Evolutionary conservation across 2,888 invertebrate species (phyloP), one percentile per base, ranked within the genome.

Genomic region (Ennomos erosarius): DNA sequence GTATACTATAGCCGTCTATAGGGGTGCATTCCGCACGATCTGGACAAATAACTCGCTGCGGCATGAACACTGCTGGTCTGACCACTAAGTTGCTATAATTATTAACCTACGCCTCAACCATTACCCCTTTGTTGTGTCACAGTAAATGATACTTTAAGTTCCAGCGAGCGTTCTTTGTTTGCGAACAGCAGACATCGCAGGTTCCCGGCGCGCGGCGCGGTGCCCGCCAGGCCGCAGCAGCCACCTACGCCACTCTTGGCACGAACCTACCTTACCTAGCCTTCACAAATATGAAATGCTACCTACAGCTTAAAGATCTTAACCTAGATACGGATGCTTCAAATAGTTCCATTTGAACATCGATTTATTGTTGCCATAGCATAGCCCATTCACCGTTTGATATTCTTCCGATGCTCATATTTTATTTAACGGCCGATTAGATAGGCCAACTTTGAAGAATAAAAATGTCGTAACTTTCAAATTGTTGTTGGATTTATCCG

Each of bases 1-100:
- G 49, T 53, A n/a, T n/a, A n/a, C n/a, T n/a, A n/a, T n/a, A 57
- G 46, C 66, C 59, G 62, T 55, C 65, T 67, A 51, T 67, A 51
- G 64, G 47, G 52, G 59, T 67, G 74, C 75, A 78, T 78, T 78
- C 77, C 75, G 55, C 67, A 55, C 76, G 71, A 67, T 70, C 73
- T 74, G 71, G 69, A 71, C 77, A 75, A 77, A 76, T 76, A 78
- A 63, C 71, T 67, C 52, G 65, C 64, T 66, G 59, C 69, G 63
- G 66, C 66, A 63, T 64, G 38, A 34, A 63, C 58, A n/a, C 26
- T 51, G 34, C 48, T 9, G 36, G 11, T 34, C 36, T 12, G 26
- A 36, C n/a, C 62, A 38, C 42, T 10, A 40, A n/a, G n/a, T n/a
- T n/a, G n/a, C n/a, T n/a, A n/a, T n/a, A n/a, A n/a, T n/a, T 40